Evolutionary conservation across 2,888 invertebrate genomes (phyloP).

Genomic region (Drosophila mercatorum): DNA sequence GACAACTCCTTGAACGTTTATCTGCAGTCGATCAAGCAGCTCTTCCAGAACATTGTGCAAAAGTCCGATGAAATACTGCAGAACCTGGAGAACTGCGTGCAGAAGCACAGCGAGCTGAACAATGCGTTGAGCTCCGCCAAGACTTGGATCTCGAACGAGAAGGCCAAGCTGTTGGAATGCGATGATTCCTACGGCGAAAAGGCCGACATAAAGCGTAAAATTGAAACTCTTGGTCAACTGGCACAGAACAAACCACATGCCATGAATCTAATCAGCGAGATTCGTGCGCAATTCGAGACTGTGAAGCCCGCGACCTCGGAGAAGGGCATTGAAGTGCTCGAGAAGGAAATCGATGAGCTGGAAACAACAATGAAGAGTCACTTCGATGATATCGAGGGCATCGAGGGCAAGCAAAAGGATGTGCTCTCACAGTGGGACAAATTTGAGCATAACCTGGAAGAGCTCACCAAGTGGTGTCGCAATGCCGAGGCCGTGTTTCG

Average conservation of each 20-base stretch:
- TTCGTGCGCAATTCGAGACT: conserved; percentile 88
- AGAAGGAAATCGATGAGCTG: conserved; percentile 90
- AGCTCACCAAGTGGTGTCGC: conserved; percentile 94
- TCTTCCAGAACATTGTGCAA: conserved; percentile 94
- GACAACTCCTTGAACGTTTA: conserved; percentile 94
- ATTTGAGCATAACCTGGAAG: conserved; percentile 93
- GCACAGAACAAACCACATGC: conserved; percentile 89
- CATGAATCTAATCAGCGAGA: conserved; percentile 88
- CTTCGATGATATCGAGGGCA: conserved; percentile 88
- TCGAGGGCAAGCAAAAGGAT: conserved; percentile 90
- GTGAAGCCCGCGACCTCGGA: conserved; percentile 92
- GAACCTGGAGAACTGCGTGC: conserved; percentile 93
- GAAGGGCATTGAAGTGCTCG: conserved; percentile 90
- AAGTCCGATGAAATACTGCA: conserved; percentile 94
- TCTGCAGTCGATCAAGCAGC: conserved; percentile 93
- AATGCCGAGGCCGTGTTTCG: conserved; percentile 93
- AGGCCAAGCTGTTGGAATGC: conserved; percentile 91
- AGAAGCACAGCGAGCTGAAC: conserved; percentile 93
- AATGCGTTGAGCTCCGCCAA: conserved; percentile 90
- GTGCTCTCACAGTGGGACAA: conserved; percentile 93
- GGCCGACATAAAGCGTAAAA: conserved; percentile 90
- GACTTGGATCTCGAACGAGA: conserved; percentile 92
- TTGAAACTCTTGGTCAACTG: conserved; percentile 88
- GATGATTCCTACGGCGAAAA: conserved; percentile 94
- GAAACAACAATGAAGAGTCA: conserved; percentile 89